Base-by-base conservation (phyloP, 2,113 vertebrate species). In the Rhea americana region DNA sequence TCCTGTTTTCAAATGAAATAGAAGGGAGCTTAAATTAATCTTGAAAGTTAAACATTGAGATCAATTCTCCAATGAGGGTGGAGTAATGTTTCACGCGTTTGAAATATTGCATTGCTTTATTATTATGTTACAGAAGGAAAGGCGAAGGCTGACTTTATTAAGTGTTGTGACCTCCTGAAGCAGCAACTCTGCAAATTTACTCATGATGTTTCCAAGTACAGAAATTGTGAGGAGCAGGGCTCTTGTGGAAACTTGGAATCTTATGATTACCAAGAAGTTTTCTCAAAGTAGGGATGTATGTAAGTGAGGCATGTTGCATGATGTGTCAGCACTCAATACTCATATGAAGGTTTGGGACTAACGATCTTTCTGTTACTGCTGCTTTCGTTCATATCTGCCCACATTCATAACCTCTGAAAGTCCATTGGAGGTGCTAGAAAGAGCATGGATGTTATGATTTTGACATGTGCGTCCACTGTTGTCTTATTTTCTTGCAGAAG, bases 31-130 rank as follows among this genome's bases (percentile, higher is more conserved):
- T 85, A 87, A 89, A 32, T 68, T 7, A 30, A 28, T 45, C 26
- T 59, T 80, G 10, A n/a, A 89, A 71, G 35, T 50, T 72, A 77
- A 72, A 25, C 3, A 2, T 2, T 45, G 59, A 82, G 20, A 58
- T 73, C 35, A 74, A 8, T 2, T 65, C 5, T 78, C 28, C 0
- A 0, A 11, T 51, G 65, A 67, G 5, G 19, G 8, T 41, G 48
- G n/a, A 59, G 4, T 66, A 43, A 67, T 85, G 73, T 66, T 82
- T 82, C 3, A 28, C 11, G 13, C 45, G 22, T 82, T 71, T 85
- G 41, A 89, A 77, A 35, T 0, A 3, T 47, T 91, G 21, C 10
- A 11, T 79, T 76, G 20, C 18, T 84, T 72, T 82, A 35, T 68
- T 61, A 30, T 5, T 39, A 3, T 1, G 1, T 39, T 80, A 41